Conservation (phyloP, 2,888 invertebrate genomes). For the Acleris emargana region DNA sequence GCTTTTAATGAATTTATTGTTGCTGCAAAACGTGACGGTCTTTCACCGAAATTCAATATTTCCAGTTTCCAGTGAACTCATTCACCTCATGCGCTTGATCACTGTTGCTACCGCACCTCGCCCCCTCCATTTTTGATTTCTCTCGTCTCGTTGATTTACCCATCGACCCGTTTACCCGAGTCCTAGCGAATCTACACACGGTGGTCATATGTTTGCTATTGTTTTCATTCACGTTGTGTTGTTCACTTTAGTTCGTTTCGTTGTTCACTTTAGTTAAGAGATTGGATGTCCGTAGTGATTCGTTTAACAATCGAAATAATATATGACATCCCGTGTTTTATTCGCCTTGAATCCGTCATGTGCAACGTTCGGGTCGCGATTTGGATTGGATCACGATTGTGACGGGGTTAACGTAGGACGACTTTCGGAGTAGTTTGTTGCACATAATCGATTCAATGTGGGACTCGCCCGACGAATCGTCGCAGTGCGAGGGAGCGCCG, state of each 20-base stretch:
- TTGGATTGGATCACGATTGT: conserved; percentile 51
- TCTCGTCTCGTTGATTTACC: conserved; percentile 49
- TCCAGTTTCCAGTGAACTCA: conserved; percentile 46
- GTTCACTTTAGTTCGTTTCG: conserved; percentile 75
- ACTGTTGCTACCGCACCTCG: conserved; percentile 45
- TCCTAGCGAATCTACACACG: conserved; percentile 83
- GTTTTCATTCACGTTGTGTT: conserved; percentile 75
- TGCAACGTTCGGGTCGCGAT: conserved; percentile 78
- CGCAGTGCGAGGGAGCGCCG: conserved; percentile 78
- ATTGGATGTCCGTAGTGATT: conserved; percentile 79
- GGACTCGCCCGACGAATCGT: conserved; percentile 84
- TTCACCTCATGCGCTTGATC: conserved; percentile 39
- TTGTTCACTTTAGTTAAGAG: conserved; percentile 73
- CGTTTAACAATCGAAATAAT: conserved; percentile 79
- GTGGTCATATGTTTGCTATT: conserved; percentile 82
- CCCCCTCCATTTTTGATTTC: conserved; percentile 46
- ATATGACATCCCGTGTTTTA: conserved; percentile 85
- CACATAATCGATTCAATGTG: conserved; percentile 85
- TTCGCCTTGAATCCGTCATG: conserved; percentile 85
- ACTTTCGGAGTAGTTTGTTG: conserved; percentile 84
- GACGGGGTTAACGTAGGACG: conserved; percentile 76
- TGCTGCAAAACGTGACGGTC: conserved; percentile 7
- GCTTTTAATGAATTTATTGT: not conserved
- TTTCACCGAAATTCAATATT: conserved; percentile 24
- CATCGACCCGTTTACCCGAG: conserved; percentile 59